phyloP scores from a whole-genome alignment of 2,797 vertebrate species.

The Aphelocoma californica region DNA sequence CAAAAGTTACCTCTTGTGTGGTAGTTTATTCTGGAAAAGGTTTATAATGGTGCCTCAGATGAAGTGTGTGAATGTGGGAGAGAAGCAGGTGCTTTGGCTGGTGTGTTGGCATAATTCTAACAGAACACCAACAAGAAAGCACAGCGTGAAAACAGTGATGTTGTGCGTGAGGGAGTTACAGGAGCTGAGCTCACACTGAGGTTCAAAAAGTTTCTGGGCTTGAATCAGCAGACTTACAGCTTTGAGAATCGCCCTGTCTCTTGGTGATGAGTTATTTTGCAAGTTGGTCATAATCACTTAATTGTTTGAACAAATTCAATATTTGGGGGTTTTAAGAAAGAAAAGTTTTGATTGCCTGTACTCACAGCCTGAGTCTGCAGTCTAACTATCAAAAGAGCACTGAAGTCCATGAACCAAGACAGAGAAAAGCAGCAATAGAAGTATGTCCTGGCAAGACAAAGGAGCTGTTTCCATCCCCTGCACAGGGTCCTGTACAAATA shows the following conservation, averaged over 20 bases:
- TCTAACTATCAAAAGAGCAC: fast-evolving
- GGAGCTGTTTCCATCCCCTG: background rate
- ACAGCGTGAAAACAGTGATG: background rate
- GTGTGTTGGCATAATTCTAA: background rate
- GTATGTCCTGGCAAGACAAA: background rate
- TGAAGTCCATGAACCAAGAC: background rate
- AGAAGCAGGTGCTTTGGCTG: background rate
- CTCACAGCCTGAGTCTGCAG: background rate
- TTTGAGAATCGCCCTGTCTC: background rate
- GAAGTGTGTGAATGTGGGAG: background rate
- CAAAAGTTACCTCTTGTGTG: background rate
- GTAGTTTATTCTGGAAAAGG: background rate
- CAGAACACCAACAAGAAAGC: background rate
- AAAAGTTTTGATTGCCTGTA: fast-evolving
- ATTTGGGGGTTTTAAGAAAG: background rate
- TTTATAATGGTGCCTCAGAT: background rate
- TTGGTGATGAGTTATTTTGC: background rate
- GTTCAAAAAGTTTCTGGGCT: background rate
- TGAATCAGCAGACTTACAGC: background rate
- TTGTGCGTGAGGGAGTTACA: background rate
- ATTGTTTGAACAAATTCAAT: background rate
- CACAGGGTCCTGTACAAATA: background rate
- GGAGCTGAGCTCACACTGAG: background rate
- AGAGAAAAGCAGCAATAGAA: background rate
- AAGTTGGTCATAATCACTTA: background rate